Evolutionary conservation across 2,797 vertebrate species (phyloP), one percentile per base, ranked within the genome.

Genomic region (Danio choprae): DNA sequence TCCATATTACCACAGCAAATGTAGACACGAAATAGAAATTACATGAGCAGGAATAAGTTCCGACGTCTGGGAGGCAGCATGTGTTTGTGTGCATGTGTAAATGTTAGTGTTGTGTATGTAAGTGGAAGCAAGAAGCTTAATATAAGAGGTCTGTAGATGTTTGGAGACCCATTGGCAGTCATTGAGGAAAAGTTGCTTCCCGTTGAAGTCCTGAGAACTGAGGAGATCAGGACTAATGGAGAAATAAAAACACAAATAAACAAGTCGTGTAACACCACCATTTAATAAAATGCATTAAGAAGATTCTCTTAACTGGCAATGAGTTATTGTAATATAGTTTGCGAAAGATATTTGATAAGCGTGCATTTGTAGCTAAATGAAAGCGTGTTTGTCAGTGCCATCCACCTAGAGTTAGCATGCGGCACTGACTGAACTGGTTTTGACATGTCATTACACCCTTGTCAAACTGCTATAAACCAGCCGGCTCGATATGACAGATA

Each of bases 181-280:
- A 55, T 64, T 76, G 74, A 81, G 74, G 78, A 83, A 69, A 78
- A 72, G 81, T 67, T 77, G 46, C 58, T 80, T 84, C 48, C 62
- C 48, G 64, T 67, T 69, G 67, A 79, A 74, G 69, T 83, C 63
- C 68, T 51, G 69, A 80, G 64, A 80, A 63, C 53, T 56, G 65
- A 69, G 46, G 74, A 64, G 74, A 86, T 86, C 85, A 86, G 79
- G 85, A 86, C 85, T 86, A 38, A 51, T 51, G 50, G 71, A 81
- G 67, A 77, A 46, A 48, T 18, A 29, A n/a, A 44, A 51, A 60
- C 41, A 81, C 53, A 50, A 12, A 67, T 60, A 55, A 60, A 50
- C 36, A 76, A n/a, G 60, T 48, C 59, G 44, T 78, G 29, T 15
- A 63, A 41, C 43, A 65, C 38, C 55, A 8, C 20, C 58, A 11